These are phyloP conservation scores for Netelia melanura DNA, from an alignment of 2,888 invertebrate genomes.

Conservation along the genomic window DNA sequence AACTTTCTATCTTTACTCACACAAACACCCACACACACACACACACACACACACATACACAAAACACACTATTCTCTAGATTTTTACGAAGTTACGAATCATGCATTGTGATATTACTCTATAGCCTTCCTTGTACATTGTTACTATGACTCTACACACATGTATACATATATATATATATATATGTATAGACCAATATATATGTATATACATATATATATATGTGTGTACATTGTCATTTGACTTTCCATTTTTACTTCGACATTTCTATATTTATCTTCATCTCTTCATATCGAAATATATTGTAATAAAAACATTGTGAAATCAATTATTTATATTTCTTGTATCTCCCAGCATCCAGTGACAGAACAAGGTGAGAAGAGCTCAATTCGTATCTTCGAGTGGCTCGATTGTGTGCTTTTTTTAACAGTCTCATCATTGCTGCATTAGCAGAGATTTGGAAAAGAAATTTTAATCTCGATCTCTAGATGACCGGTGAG, in stretches of 20 bases:
- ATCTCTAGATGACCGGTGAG: conserved; percentile 72
- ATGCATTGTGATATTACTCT: conserved; percentile 85
- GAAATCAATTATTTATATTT: conserved; percentile 72
- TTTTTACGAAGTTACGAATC: conserved; percentile 83
- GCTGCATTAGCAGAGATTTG: background rate
- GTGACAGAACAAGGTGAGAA: background rate
- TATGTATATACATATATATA: conserved; percentile 42
- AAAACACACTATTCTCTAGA: conserved; percentile 77
- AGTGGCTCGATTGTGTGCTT: background rate
- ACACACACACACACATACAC: conserved; percentile 44
- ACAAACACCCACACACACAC: conserved; percentile 39
- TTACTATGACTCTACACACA: conserved; percentile 75
- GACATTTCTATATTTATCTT: conserved; percentile 84
- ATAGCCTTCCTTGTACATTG: conserved; percentile 83
- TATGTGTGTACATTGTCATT: conserved; percentile 74
- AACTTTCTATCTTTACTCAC: conserved; percentile 21
- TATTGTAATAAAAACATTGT: conserved; percentile 83
- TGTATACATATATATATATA: conserved; percentile 48
- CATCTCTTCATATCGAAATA: conserved; percentile 83
- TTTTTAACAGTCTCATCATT: background rate
- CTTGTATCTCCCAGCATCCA: background rate
- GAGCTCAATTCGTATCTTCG: conserved; percentile 31
- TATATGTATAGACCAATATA: conserved; percentile 40
- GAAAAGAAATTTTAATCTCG: conserved; percentile 1
- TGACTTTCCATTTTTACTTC: conserved; percentile 84